Evolutionary conservation across 35 echinoderm and acorn worm species (phyloP).

Genomic region (Heliocidaris tuberculata): DNA sequence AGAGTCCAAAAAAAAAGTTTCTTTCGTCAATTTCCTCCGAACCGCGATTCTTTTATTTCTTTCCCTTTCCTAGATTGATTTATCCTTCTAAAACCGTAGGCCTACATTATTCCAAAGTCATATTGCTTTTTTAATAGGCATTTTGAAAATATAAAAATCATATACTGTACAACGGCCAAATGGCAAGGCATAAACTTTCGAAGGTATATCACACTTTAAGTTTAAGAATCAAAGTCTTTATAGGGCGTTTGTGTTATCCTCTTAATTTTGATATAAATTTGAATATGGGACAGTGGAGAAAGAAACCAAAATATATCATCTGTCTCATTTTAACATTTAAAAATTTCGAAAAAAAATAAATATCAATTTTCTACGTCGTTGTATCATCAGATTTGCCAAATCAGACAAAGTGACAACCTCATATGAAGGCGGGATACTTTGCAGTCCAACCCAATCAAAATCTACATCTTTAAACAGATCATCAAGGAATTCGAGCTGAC

Average conservation of each 20-base stretch:
- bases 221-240: neutral
- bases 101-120: too few relatives aligned
- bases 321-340: neutral
- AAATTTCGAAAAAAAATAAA: neutral
- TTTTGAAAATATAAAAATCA: too few relatives aligned
- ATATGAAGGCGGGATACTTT: neutral
- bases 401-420: neutral
- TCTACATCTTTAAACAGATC: slow-evolving; percentile 24
- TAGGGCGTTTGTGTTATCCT: neutral
- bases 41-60: too few relatives aligned
- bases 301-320: neutral
- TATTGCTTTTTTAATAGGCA: too few relatives aligned
- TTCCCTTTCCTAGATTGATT: too few relatives aligned
- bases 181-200: too few relatives aligned
- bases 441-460: neutral
- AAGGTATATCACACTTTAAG: too few relatives aligned
- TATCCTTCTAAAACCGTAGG: too few relatives aligned
- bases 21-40: too few relatives aligned
- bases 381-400: neutral
- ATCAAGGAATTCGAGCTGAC: neutral
- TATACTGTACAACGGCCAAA: too few relatives aligned
- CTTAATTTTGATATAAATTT: neutral
- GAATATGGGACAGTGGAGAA: neutral
- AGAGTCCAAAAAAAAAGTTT: too few relatives aligned
- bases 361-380: neutral